A percentile compares a stretch with the other conserved stretches of the same genome.
phyloP scores from a whole-genome alignment of 2,888 invertebrate genomes.

The Coelinius sp. region DNA sequence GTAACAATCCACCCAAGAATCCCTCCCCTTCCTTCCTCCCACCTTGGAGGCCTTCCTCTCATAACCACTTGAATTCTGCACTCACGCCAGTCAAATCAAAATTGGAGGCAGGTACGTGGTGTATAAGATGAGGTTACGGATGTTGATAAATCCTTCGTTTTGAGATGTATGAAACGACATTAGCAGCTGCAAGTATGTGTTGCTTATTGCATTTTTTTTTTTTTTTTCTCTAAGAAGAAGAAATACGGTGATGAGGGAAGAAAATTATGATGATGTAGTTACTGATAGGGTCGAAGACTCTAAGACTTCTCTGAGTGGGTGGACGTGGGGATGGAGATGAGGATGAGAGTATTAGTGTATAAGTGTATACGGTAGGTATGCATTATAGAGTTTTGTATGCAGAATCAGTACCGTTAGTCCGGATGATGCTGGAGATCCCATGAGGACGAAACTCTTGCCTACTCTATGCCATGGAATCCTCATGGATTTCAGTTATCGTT shows the following conservation, averaged over 20 bases:
- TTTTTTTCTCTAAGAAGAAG: slow-evolving; percentile 23
- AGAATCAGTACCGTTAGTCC: slow-evolving; percentile 5
- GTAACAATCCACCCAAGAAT: slow-evolving; percentile 1
- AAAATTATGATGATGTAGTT: slow-evolving; percentile 26
- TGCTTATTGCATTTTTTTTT: slow-evolving; percentile 16
- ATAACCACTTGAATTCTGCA: slow-evolving; percentile 36
- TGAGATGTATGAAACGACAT: slow-evolving; percentile 7
- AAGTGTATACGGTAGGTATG: not conserved
- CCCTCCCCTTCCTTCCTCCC: not conserved
- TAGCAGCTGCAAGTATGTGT: slow-evolving; percentile 6
- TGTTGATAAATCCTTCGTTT: slow-evolving; percentile 15
- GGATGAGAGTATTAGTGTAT: not conserved
- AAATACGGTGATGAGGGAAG: not conserved
- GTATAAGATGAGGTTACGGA: slow-evolving; percentile 46
- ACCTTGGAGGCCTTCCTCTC: slow-evolving; percentile 35
- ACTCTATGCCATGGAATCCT: slow-evolving; percentile 52
- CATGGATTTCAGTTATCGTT: not conserved
- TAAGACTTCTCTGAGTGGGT: not conserved
- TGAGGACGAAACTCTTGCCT: not conserved
- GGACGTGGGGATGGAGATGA: not conserved
- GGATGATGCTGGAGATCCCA: not conserved
- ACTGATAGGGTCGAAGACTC: slow-evolving; percentile 5
- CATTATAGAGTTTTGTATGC: not conserved
- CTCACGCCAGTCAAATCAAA: slow-evolving; percentile 26
- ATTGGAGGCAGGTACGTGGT: slow-evolving; percentile 41